Evolutionary conservation across 2,888 invertebrate species (phyloP).

Genomic region (Ochropleura leucogaster): DNA sequence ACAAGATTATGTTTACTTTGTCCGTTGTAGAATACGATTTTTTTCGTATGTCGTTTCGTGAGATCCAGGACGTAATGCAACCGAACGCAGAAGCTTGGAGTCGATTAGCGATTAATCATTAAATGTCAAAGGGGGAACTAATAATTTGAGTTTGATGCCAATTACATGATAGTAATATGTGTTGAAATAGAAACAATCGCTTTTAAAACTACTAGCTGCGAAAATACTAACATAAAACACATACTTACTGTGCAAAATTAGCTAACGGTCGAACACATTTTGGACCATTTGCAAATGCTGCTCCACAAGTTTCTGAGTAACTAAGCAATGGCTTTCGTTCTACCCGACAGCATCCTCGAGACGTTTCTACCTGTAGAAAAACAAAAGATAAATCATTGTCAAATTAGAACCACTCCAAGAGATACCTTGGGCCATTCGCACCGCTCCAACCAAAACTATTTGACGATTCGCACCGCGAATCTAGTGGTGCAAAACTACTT

Average conservation of each 20-base stretch:
- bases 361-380: conserved; percentile 81
- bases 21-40: background rate
- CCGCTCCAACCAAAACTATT: no score
- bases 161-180: background rate
- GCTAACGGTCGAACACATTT: conserved; percentile 84
- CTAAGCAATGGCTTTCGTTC: conserved; percentile 88
- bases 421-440: no score
- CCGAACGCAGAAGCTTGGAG: background rate
- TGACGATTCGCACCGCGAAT: no score
- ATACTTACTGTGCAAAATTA: conserved; percentile 85
- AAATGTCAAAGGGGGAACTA: background rate
- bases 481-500: no score
- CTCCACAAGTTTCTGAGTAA: conserved; percentile 92
- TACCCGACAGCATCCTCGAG: conserved; percentile 83
- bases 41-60: no score
- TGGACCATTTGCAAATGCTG: conserved; percentile 91
- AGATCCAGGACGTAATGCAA: background rate
- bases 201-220: background rate
- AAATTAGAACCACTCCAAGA: no score
- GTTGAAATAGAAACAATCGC: background rate
- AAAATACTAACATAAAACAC: background rate
- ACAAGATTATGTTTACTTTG: background rate
- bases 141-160: background rate
- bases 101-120: no score
- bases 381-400: background rate